These are phyloP conservation scores for Pectinophora gossypiella DNA, from an alignment of 1,140 invertebrate genomes.

Conservation along the genomic window DNA sequence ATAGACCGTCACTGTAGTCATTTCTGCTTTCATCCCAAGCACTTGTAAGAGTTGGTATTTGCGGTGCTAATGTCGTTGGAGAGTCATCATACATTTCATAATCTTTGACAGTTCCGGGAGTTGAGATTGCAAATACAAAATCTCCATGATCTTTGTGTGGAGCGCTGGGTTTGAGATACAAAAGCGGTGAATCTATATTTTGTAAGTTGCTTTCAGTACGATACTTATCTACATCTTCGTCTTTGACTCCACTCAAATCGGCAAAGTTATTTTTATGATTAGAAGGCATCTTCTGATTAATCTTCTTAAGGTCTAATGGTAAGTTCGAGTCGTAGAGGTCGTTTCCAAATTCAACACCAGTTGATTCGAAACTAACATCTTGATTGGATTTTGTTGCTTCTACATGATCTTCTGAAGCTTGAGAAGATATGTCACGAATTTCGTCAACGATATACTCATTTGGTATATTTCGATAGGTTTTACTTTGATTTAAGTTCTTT, in stretches of 20 bases:
- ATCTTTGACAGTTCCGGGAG: conserved; percentile 37
- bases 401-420: conserved; percentile 68
- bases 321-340: conserved; percentile 45
- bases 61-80: conserved; percentile 33
- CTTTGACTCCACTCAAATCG: conserved; percentile 59
- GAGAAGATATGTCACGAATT: conserved; percentile 50
- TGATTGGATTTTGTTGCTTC: conserved; percentile 49
- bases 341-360: conserved; percentile 45
- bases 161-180: conserved; percentile 70
- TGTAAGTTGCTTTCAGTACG: conserved; percentile 64
- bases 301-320: conserved; percentile 36
- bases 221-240: conserved; percentile 62
- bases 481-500: conserved; percentile 45
- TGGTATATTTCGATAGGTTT: conserved; percentile 54
- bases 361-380: conserved; percentile 63
- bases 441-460: conserved; percentile 51
- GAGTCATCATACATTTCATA: conserved; percentile 65
- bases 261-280: conserved; percentile 53
- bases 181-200: conserved; percentile 66
- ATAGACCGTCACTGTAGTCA: conserved; percentile 40
- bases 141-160: conserved; percentile 65
- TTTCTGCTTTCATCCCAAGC: conserved; percentile 43
- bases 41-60: conserved; percentile 23
- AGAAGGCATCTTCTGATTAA: conserved; percentile 22
- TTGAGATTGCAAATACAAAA: conserved; percentile 40